Evolutionary conservation across 2,113 vertebrate genomes (phyloP), one percentile per base, ranked within the genome.

Genomic region (Anhinga anhinga): DNA sequence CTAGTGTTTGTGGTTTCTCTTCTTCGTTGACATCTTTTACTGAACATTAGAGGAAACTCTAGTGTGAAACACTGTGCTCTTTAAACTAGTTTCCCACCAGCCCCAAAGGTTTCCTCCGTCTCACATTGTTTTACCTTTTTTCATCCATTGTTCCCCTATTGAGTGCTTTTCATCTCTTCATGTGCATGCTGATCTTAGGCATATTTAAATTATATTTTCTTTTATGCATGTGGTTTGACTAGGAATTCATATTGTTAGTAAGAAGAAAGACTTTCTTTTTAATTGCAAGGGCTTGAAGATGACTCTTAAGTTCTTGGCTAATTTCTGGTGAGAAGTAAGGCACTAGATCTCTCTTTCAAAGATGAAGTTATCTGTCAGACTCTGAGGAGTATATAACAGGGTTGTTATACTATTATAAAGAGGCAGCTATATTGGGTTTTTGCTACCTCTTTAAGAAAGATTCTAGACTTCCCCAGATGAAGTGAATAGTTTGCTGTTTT

Each of bases 71-170:
- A 23, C 0, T 44, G 21, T 71, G 73, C 45, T 97, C 58, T 92
- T 96, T 95, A 96, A 97, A 94, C 27, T 88, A 59, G 69, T 93
- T 97, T 92, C 91, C 92, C 92, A 87, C 91, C 27, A 93, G 61
- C 52, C 56, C 52, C 49, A 53, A 82, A 85, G 70, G 30, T 91
- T 94, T 87, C 26, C 52, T 84, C 17, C 89, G n/a, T 85, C 53
- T 91, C 3, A 0, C 36, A 38, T 76, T 84, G 52, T 93, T 93
- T 82, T 92, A 50, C 80, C 62, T 91, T 49, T 86, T 61, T 70
- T 44, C 25, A 79, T 79, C 73, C 25, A 11, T 49, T 91, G 44
- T 86, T 85, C 40, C 42, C 66, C 70, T 34, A 12, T 20, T 69
- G 73, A 91, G 56, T 17, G 6, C 58, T 70, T 76, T 89, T 87